Base-by-base conservation (phyloP, 1,140 invertebrate genomes). In the Calycopis cecrops region DNA sequence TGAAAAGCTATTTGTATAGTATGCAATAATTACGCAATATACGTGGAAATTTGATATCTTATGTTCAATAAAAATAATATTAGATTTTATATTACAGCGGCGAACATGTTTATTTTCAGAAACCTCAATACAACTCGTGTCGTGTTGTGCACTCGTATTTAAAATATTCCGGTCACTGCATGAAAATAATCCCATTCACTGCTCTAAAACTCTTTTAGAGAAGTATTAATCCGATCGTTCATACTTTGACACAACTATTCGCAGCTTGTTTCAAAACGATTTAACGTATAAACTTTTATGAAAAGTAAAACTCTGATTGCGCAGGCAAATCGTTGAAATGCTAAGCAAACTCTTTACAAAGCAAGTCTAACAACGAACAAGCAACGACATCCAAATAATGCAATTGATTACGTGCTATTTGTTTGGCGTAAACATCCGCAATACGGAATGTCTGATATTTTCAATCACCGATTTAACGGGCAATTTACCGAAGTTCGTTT, bases 381-480 rank as follows among this genome's bases (percentile, higher is more conserved):
- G 52, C 63, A 62, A 53, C 57, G 54, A 52, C 51, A 44, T 44
- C 37, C 11, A 65, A 69, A 69, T 71, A 69, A 71, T 72, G 65
- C 67, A 57, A 67, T 63, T 72, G 60, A 72, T 69, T 65, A 69
- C 69, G 48, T 55, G 56, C 62, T 66, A 71, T 71, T 67, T 74
- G 63, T 67, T 68, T 69, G 62, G 47, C 14, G 53, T 55, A 58
- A 73, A 66, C 63, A 66, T 66, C 63, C 63, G 62, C 67, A 69
- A 40, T 59, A 53, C 51, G 56, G 55, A 54, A 58, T 58, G 49
- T 50, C 44, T 55, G 63, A 66, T 62, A 65, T 68, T 71, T 65
- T 62, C 62, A 67, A 71, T 73, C 60, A 67, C 66, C 64, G 62
- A 72, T 71, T 67, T 65, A 52, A 64, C 62, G 57, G 56, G 48